Base-by-base conservation (phyloP, 2,797 vertebrate genomes). In the Spheniscus humboldti region DNA sequence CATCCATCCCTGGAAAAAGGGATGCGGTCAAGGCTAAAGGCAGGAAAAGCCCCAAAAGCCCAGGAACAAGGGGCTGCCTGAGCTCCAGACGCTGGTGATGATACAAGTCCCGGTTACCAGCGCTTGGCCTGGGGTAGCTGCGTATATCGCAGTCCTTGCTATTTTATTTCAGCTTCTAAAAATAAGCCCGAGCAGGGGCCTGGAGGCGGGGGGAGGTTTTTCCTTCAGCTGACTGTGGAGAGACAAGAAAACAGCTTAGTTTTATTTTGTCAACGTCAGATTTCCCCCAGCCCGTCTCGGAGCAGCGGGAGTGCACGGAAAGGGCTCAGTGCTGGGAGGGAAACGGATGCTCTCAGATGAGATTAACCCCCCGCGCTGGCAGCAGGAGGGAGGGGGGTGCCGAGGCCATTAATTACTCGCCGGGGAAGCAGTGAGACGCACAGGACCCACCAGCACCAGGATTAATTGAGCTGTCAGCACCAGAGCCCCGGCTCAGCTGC, bases 131-230 rank as follows among this genome's bases (percentile, higher is more conserved):
- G 6, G 47, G 20, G 9, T 4, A 7, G 33, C 74, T n/a, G 50
- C 1, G 1, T 2, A 0, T 10, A 1, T 13, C 12, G 0, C 35
- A 19, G 14, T 3, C 45, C 31, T 76, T 11, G 4, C 41, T 30
- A 0, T 66, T 91, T 78, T 23, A 67, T 52, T 90, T 64, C 79
- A 60, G 63, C 59, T 82, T 33, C 87, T 55, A 47, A 52, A 87
- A 68, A 35, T 30, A 43, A 63, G 23, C 43, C 43, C 0, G 9
- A 20, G 23, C 39, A 60, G 63, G 17, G 53, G 35, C 30, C 53
- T 50, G 60, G n/a, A 0, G 0, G 53, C 10, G 3, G 60, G 28
- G 0, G 0, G 48, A 12, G 2, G 4, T 47, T 37, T 31, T 20
- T 80, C 84, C 69, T 79, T 33, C 84, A 27, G 64, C 59, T 55